Evolutionary conservation across 2,888 invertebrate species (phyloP), one percentile per base, ranked within the genome.

Genomic region (Nephrotoma appendiculata): DNA sequence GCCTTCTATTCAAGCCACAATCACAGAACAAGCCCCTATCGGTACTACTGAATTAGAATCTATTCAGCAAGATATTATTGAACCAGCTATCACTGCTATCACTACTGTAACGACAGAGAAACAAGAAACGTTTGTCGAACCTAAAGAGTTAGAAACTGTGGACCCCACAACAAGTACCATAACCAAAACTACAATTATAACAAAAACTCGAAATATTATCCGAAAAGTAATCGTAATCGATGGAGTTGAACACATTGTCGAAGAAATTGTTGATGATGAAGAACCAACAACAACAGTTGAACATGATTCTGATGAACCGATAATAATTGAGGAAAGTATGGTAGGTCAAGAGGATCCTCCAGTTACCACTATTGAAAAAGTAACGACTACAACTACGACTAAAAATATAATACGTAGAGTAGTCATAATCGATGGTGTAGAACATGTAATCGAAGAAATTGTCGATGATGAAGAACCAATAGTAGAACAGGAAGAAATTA

Each of bases 331-430:
- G 31, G 92, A 92, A 87, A 88, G 92, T 9, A 89, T 91, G 1
- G 90, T 91, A 87, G 31, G 2, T 31, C 31, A 31, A 31, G 31
- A 31, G 2, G 31, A 31, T 31, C 95, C 96, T 0, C 95, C 94
- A 88, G 95, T 97, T 83, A 95, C 96, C 41, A 95, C 96, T 5
- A 95, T 96, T 0, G 96, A 96, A 90, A 96, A 96, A 92, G 95
- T 96, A 0, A 96, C 96, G 0, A 93, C 96, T 88, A 93, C 96
- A 4, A 93, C 94, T 87, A 96, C 95, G 89, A 95, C 95, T 15
- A 93, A 95, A 86, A 94, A 95, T 88, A 95, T 96, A 19, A 95
- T 97, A 86, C 93, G 96, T 86, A 94, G 95, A 88, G 94, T 96
- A 2, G 95, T 95, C 0, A 94, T 96, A 5, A 94, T 97, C 87